Base-by-base conservation (phyloP, 2,888 invertebrate species). In the Tenthredo scrophulariae region DNA sequence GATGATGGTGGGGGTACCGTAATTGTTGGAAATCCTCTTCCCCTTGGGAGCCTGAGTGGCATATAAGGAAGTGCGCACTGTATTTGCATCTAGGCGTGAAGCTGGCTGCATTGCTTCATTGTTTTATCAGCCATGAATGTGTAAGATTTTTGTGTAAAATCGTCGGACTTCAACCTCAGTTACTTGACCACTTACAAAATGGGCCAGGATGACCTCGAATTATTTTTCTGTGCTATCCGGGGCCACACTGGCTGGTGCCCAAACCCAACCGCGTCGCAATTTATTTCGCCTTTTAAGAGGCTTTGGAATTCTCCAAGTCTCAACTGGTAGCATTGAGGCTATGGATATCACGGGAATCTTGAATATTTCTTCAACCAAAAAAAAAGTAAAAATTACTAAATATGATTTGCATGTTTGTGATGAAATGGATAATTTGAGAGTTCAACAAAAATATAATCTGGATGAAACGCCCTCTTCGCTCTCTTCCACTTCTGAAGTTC, bases 21-120 rank as follows among this genome's bases (percentile, higher is more conserved):
- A 7, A 37, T 37, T 37, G 6, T 37, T 37, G 37, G 37, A 37
- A 37, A 37, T 37, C 6, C 37, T 37, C 37, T 37, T 37, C 37
- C 37, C 4, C 37, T 37, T 37, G 37, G 37, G 37, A 1, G 37
- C 37, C 37, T 37, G 37, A 37, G 37, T 7, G 37, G 6, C 37
- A 37, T 37, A 37, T 37, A 6, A 37, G 37, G 37, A 7, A 37
- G 37, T 37, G 37, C 37, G 37, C 37, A 37, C 37, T n/a, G n/a
- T n/a, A 37, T 43, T 65, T 62, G 13, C 37, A 87, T 85, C 86
- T 85, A 87, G 84, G 29, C 87, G 65, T 86, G 82, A 84, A 46
- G 83, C 84, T 29, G 84, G 80, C 15, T 85, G 85, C n/a, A 50
- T 86, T 10, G 86, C 0, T 83, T 86, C n/a, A 82, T 54, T 43